Percentiles rank a stretch among this genome's conserved stretches.
Evolutionary conservation across 1,140 invertebrate species (phyloP).

Genomic region (Hyposmocoma kahamanoa): DNA sequence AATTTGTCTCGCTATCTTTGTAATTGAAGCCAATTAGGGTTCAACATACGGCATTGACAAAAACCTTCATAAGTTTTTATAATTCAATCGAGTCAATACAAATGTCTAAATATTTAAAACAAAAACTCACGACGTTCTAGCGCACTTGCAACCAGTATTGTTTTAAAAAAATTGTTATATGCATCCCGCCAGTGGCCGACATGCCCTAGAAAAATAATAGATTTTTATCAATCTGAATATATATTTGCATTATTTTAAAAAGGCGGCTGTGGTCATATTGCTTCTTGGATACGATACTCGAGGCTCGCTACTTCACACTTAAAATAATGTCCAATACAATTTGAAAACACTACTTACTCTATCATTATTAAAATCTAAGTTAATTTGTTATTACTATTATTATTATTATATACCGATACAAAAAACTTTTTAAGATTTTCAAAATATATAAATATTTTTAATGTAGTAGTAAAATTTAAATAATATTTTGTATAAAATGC

Average conservation of each 20-base stretch:
- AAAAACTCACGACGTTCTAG: too few species aligned
- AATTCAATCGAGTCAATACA: too few species aligned
- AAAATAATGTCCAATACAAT: constrained; percentile 69
- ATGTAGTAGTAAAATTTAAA: constrained; percentile 21
- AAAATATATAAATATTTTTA: constrained; percentile 48
- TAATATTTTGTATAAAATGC: constrained; percentile 24
- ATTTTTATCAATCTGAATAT: too few species aligned
- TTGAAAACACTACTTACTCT: constrained; percentile 75
- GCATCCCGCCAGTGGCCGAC: too few species aligned
- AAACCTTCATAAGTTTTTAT: too few species aligned
- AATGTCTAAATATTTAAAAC: too few species aligned
- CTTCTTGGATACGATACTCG: constrained; percentile 35
- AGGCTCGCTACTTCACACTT: constrained; percentile 35
- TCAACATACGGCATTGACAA: too few species aligned
- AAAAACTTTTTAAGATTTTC: constrained; percentile 40
- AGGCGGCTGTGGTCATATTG: constrained; percentile 60
- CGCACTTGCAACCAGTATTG: too few species aligned
- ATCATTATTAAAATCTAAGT: constrained; percentile 61
- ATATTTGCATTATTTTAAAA: constrained; percentile 25
- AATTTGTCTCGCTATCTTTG: too few species aligned
- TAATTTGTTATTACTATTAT: constrained; percentile 68
- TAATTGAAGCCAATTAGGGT: too few species aligned
- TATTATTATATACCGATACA: constrained; percentile 59
- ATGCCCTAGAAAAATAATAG: too few species aligned
- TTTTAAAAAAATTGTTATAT: too few species aligned